A percentile compares a stretch with the other conserved stretches of the same genome.
Evolutionary conservation across 2,888 invertebrate genomes (phyloP).

Genomic region (Tenthredo mesomela): DNA sequence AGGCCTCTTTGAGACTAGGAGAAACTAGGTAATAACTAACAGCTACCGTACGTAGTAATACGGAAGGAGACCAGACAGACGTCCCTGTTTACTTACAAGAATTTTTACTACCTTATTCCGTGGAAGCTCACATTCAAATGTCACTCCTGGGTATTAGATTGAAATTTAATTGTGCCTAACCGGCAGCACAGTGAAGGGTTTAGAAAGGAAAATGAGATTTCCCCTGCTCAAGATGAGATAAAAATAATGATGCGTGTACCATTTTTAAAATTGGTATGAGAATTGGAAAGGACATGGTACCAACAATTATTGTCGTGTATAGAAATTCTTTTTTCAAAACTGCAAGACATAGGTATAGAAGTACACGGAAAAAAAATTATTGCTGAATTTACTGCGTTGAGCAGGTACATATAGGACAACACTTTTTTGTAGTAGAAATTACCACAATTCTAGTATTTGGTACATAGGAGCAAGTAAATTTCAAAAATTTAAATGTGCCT

Average conservation of each 20-base stretch:
- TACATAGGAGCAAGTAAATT: no score
- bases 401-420: no score
- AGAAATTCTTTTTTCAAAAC: no score
- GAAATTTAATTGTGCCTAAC: background rate
- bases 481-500: no score
- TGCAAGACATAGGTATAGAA: no score
- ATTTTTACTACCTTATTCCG: background rate
- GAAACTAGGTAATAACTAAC: constrained; percentile 33
- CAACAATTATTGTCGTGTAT: no score
- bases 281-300: no score
- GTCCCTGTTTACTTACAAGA: constrained; percentile 27
- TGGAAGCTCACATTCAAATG: background rate
- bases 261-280: no score
- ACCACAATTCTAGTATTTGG: no score
- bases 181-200: background rate
- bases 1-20: constrained; percentile 14
- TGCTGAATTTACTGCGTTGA: no score
- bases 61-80: background rate
- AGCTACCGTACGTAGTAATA: constrained; percentile 6
- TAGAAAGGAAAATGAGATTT: background rate
- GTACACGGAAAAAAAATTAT: no score
- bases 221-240: background rate
- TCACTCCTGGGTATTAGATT: background rate
- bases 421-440: no score
- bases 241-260: background rate